Conservation (phyloP, 2,888 invertebrate genomes). For the Coelinius sp. region DNA sequence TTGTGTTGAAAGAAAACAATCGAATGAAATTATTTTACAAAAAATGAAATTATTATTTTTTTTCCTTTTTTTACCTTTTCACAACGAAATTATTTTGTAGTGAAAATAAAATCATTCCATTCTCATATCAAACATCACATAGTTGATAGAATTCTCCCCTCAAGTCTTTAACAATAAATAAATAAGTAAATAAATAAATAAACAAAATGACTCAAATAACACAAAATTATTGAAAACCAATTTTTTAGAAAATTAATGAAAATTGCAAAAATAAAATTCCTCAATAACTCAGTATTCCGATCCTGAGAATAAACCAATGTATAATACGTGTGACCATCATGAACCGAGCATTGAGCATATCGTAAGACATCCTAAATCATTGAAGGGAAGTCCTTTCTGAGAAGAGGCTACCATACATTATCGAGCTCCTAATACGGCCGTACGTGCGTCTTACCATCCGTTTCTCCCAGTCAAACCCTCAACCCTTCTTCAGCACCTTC, state of each 20-base stretch:
- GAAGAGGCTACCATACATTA: slow-evolving; percentile 61
- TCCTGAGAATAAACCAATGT: slow-evolving; percentile 33
- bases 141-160: too few species aligned
- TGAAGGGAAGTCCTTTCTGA: slow-evolving; percentile 55
- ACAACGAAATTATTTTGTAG: too few species aligned
- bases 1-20: background rate
- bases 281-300: background rate
- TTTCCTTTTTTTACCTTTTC: too few species aligned
- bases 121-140: too few species aligned
- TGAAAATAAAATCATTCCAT: too few species aligned
- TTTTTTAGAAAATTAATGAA: too few species aligned
- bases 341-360: slow-evolving; percentile 62
- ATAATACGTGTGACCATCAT: slow-evolving; percentile 55
- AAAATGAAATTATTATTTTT: too few species aligned
- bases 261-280: background rate
- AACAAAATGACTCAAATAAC: too few species aligned
- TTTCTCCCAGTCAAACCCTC: slow-evolving; percentile 11
- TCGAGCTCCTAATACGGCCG: slow-evolving; percentile 64
- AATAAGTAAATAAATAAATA: too few species aligned
- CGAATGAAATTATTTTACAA: background rate
- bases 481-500: slow-evolving; percentile 45
- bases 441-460: slow-evolving; percentile 66
- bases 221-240: too few species aligned
- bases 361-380: slow-evolving; percentile 69
- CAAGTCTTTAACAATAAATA: too few species aligned